Base-by-base conservation (phyloP, 2,888 invertebrate species). In the Troglohyphantes excavatus region DNA sequence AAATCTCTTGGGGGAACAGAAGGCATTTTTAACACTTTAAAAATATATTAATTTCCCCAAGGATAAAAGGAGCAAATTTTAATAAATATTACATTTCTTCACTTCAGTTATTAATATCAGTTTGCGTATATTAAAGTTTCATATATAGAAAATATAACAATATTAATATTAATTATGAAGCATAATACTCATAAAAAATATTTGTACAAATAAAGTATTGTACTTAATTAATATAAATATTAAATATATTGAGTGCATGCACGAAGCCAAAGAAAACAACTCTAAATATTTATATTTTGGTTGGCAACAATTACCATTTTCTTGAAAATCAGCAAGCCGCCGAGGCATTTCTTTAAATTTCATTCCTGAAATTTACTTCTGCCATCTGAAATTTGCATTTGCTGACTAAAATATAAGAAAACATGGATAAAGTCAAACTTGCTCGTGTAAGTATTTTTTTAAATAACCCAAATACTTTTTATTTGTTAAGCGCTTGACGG, bases 341-440 rank as follows among this genome's bases (percentile, higher is more conserved):
- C n/a, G 13, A n/a, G n/a, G 53, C 53, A 17, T 53, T 53, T 17
- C 0, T 5, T 17, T 17, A 53, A 53, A 53, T 53, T 67, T 29
- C 29, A n/a, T 67, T 0, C 27, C 3, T 27, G 21, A 26, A 26
- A 17, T 67, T 11, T n/a, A 23, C n/a, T 27, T n/a, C 11, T 27
- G 2, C 13, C 17, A 26, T 13, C 3, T 23, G 0, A 27, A 27
- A 21, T 61, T 61, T 61, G 19, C 17, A 61, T 29, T 23, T 23
- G 23, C 17, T 2, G 2, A 5, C 23, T 29, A 29, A 29, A 29
- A 5, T 33, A 29, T 68, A 29, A 29, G 7, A 63, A 43, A 68
- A 13, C 19, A 92, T 92, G 92, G 92, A 92, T 53, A 92, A 92
- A 90, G 91, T 91, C n/a, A 92, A 91, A 70, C 83, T 92, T 13